Evolutionary conservation across 2,113 vertebrate species (phyloP), one percentile per base, ranked within the genome.

Genomic region (Heliornis fulica): DNA sequence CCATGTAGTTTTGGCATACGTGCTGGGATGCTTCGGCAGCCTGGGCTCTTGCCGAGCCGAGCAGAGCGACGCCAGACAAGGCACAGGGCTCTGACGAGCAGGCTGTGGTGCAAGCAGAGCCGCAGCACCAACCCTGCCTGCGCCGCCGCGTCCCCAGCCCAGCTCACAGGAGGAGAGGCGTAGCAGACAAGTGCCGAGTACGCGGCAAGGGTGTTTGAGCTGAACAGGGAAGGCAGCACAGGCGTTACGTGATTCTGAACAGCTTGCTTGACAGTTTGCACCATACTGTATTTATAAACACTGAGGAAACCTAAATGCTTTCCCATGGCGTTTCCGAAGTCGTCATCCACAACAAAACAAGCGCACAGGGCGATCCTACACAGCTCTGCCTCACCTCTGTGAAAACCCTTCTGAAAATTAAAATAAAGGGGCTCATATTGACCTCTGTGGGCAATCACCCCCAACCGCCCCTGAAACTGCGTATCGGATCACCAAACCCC

Each of bases 201-300:
- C 6, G 57, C 3, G 48, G 71, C 1, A 21, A 51, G 92, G 80
- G 68, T 90, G 25, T 54, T 76, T 1, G 4, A 83, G 88, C 87
- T 4, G 36, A 83, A 43, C 26, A 0, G 68, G 60, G 87, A 77
- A 95, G 87, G 87, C 91, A 82, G 89, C 48, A 1, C 72, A 96
- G 94, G 94, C 86, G 83, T 51, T 60, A 90, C 3, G 1, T 90
- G 93, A 97, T 96, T 96, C 74, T 93, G 94, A 97, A 96, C 96
- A 97, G 94, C 94, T 92, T 96, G 90, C 93, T 90, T 90, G 96
- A 95, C 96, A 96, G 93, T 95, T 96, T 94, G 93, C 92, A 95
- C 92, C 93, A 96, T 89, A 92, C 89, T 94, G 92, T 95, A 96
- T 97, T 95, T 95, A 96, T 95, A 97, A 96, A 95, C 94, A 96